Evolutionary conservation across 2,888 invertebrate genomes (phyloP).

Genomic region (Andricus quercusramuli): DNA sequence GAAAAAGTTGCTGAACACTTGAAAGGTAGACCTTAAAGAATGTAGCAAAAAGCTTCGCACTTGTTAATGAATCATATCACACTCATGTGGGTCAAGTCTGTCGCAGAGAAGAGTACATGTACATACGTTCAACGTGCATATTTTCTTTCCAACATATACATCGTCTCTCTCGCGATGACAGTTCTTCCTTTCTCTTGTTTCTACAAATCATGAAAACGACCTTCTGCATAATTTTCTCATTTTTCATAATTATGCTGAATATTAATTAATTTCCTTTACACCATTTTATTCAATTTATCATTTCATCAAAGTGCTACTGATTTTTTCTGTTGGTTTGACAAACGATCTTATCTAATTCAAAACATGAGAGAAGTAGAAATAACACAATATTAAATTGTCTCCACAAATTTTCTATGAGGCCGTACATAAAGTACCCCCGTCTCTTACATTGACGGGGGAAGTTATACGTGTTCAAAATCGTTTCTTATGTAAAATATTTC

Average conservation of each 20-base stretch:
- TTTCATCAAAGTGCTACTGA: not conserved
- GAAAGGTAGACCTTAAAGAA: not conserved
- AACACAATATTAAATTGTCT: no score
- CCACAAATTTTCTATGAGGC: not conserved
- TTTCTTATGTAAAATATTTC: no score
- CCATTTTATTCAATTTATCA: not conserved
- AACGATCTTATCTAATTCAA: not conserved
- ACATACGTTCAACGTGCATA: not conserved
- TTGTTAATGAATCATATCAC: conserved; percentile 32
- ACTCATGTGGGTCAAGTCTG: conserved; percentile 33
- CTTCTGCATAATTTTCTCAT: conserved; percentile 28
- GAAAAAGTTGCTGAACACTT: not conserved
- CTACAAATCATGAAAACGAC: conserved; percentile 17
- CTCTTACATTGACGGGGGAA: no score
- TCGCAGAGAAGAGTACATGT: conserved; percentile 9
- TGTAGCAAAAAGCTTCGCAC: conserved; percentile 19
- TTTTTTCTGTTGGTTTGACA: not conserved
- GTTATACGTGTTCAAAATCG: no score
- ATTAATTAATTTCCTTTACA: not conserved
- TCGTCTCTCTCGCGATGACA: conserved; percentile 17
- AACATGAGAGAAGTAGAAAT: no score
- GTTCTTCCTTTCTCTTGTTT: conserved; percentile 33
- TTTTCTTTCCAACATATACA: conserved; percentile 23
- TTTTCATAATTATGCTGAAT: conserved; percentile 7
- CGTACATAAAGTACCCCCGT: no score